Evolutionary conservation across 2,113 vertebrate genomes (phyloP).

Genomic region (Mormyrus lacerda): DNA sequence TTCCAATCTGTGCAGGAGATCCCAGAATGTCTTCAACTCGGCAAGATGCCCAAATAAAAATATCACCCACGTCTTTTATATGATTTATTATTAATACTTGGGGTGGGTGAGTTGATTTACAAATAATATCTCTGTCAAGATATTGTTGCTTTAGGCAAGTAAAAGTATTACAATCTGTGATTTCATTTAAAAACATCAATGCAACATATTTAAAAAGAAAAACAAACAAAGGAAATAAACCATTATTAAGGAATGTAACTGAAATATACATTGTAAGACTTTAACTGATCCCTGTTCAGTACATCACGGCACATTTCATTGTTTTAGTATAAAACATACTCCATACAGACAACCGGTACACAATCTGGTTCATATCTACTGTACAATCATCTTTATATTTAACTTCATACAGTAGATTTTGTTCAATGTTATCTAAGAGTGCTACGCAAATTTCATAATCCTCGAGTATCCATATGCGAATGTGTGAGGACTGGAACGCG

Average conservation of each 20-base stretch:
- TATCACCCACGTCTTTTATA: conserved; percentile 19
- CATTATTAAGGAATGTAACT: conserved; percentile 54
- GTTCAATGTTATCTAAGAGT: conserved; percentile 46
- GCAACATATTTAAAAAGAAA: conserved; percentile 25
- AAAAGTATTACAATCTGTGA: conserved; percentile 28
- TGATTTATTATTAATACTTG: conserved; percentile 18
- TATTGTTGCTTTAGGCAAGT: conserved; percentile 17
- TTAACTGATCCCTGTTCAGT: conserved; percentile 47
- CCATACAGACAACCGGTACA: conserved; percentile 60
- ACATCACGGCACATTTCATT: conserved; percentile 48
- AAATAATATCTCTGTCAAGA: conserved; percentile 8
- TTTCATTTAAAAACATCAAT: conserved; percentile 23
- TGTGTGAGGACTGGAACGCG: not conserved
- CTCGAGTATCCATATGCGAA: not conserved
- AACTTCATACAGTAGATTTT: conserved; percentile 39
- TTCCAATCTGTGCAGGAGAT: not conserved
- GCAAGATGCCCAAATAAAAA: conserved; percentile 3
- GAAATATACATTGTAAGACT: conserved; percentile 48
- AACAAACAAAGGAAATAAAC: conserved; percentile 24
- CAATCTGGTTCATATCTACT: conserved; percentile 60
- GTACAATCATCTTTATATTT: conserved; percentile 50
- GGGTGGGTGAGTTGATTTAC: conserved; percentile 12
- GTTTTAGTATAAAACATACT: conserved; percentile 48
- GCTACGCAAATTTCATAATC: conserved; percentile 10
- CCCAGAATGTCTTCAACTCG: not conserved